A percentile compares a stretch with the other conserved stretches of the same genome.
phyloP scores from a whole-genome alignment of 2,888 invertebrate genomes.

The Pheosia tremula region DNA sequence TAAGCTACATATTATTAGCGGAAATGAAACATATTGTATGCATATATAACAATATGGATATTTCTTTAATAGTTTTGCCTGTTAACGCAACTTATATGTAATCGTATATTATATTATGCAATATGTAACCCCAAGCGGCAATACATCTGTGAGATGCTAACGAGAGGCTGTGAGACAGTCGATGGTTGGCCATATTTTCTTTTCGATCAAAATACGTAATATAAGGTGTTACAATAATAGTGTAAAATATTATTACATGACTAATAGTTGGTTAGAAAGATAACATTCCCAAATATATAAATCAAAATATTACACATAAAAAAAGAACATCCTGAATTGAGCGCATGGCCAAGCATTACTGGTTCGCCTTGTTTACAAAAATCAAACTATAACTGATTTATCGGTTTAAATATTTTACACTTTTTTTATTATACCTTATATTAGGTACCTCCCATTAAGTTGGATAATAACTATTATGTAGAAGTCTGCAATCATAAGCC shows the following conservation, averaged over 20 bases:
- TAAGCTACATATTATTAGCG: constrained; percentile 72
- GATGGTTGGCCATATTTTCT: constrained; percentile 33
- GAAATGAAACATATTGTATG: constrained; percentile 52
- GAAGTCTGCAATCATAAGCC: constrained; percentile 34
- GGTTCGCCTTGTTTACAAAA: too few relatives aligned
- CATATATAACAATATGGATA: constrained; percentile 57
- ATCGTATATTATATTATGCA: constrained; percentile 25
- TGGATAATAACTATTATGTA: constrained; percentile 24
- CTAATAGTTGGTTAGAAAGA: too few relatives aligned
- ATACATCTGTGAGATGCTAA: constrained; percentile 35
- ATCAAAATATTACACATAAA: too few relatives aligned
- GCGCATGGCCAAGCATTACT: too few relatives aligned
- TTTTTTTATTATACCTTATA: neutral
- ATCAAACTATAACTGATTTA: too few relatives aligned
- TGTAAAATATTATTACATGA: too few relatives aligned
- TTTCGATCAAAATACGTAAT: constrained; percentile 34
- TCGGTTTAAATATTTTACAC: too few relatives aligned
- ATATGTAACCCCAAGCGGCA: constrained; percentile 54
- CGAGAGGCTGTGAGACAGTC: constrained; percentile 67
- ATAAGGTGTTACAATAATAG: too few relatives aligned
- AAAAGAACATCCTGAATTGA: too few relatives aligned
- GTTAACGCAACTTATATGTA: constrained; percentile 62
- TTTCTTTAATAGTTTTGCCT: constrained; percentile 74
- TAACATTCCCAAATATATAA: too few relatives aligned
- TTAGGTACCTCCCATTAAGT: constrained; percentile 33